phyloP scores from a whole-genome alignment of 2,888 invertebrate species.

The Spilarctia lutea region DNA sequence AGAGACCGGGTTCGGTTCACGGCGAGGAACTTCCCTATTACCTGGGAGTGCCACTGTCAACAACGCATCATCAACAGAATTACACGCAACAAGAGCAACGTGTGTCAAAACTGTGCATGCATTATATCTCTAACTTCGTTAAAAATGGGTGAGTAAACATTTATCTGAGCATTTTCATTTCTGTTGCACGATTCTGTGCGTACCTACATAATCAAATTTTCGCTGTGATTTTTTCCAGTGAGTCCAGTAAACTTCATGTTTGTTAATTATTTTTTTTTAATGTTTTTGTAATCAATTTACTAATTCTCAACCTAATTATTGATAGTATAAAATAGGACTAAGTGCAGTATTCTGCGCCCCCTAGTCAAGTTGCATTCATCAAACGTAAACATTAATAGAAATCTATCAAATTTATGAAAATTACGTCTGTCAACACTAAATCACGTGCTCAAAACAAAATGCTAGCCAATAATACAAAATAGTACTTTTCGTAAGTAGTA shows the following conservation, averaged over 20 bases:
- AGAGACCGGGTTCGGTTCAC: conserved; percentile 93
- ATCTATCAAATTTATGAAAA: too few species aligned
- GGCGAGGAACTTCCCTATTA: conserved; percentile 96
- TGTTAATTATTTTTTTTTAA: background rate
- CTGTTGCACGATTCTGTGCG: background rate
- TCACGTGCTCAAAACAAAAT: too few species aligned
- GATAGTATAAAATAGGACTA: background rate
- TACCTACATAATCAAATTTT: background rate
- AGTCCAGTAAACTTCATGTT: background rate
- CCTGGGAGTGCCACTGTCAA: conserved; percentile 92
- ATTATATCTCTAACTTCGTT: conserved; percentile 95
- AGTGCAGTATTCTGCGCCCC: background rate
- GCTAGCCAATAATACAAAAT: too few species aligned
- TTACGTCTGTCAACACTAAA: too few species aligned
- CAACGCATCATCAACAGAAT: conserved; percentile 89
- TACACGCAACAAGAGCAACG: conserved; percentile 92
- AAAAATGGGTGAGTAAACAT: conserved; percentile 91
- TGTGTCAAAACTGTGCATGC: conserved; percentile 92
- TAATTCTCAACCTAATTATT: too few species aligned
- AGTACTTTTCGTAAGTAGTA: too few species aligned
- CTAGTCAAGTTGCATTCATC: too few species aligned
- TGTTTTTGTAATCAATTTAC: background rate
- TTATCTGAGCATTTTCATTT: background rate
- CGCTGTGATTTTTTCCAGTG: background rate
- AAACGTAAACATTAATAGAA: too few species aligned